Conservation (phyloP, 2,797 vertebrate genomes). For the Enteromius afrohamiltoni region DNA sequence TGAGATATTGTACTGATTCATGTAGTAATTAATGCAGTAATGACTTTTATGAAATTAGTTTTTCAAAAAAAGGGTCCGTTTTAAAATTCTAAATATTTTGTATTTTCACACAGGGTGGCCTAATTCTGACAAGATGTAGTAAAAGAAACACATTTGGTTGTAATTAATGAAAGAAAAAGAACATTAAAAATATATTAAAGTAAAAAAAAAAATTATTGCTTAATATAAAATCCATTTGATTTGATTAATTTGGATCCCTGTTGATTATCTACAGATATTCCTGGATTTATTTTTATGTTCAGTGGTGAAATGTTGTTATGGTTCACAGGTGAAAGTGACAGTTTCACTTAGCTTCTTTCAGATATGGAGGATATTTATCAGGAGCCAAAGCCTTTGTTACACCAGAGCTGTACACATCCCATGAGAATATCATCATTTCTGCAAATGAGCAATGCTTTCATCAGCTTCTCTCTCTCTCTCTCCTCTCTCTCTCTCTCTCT, state of each 20-base stretch:
- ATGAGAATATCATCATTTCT: constrained; percentile 26
- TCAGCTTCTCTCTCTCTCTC: constrained; percentile 17
- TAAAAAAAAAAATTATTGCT: background rate
- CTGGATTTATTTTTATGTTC: background rate
- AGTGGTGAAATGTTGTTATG: too few species aligned
- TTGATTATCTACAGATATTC: background rate
- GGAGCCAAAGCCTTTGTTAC: constrained; percentile 13
- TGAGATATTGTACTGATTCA: background rate
- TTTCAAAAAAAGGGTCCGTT: too few species aligned
- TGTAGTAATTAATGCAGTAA: background rate
- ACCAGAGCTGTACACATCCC: constrained; percentile 24
- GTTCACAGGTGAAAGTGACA: background rate
- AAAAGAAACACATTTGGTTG: background rate
- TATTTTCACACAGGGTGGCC: background rate
- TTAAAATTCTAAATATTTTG: too few species aligned
- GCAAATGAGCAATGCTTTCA: constrained; percentile 56
- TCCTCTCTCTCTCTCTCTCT: background rate
- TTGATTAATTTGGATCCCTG: background rate
- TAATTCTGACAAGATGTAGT: background rate
- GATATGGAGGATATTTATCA: background rate
- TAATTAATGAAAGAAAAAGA: background rate
- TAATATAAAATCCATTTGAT: background rate
- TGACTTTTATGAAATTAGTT: too few species aligned
- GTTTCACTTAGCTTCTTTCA: background rate
- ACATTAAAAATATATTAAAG: background rate